Base-by-base conservation (phyloP, 2,113 vertebrate genomes). In the Campylorhamphus procurvoides region DNA sequence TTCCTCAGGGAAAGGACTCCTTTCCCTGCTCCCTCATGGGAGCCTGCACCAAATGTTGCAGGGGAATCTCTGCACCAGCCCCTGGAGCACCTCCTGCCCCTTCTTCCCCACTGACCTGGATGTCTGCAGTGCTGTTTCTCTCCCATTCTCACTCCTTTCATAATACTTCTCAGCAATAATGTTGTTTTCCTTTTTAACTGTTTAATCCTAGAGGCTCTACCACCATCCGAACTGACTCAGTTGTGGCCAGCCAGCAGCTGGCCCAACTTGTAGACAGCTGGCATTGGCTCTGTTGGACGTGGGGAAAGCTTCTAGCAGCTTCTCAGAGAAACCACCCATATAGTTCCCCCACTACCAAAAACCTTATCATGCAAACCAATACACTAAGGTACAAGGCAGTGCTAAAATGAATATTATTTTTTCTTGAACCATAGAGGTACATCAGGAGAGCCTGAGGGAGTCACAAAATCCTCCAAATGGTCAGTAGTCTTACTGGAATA, bases 261-360 rank as follows among this genome's bases (percentile, higher is more conserved):
- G 25, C 72, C 24, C 39, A 7, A 42, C 40, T 17, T 40, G 42
- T 58, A 27, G 24, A 17, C 40, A 29, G n/a, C 49, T 47, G 75
- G 19, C 40, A 12, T 0, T 42, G 49, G 16, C 67, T 72, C 58
- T 72, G 17, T 47, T 0, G 0, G n/a, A 31, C 49, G 5, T 1
- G n/a, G 29, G 29, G 18, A 4, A 53, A 47, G 39, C 7, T 7
- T 20, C 56, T 47, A 55, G 6, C n/a, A 31, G 14, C n/a, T 47
- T 63, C 47, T 47, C 10, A 25, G 49, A 64, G 58, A 47, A 79
- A 29, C 35, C 49, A 35, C 35, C n/a, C 12, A 6, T 20, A 12
- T 4, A 25, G n/a, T 16, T 71, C 12, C 19, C 28, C 29, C 16
- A 3, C n/a, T 42, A 18, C 25, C 58, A 35, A 49, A 24, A 35